Evolutionary conservation across 2,113 vertebrate genomes (phyloP).

Genomic region (Oriolus oriolus): DNA sequence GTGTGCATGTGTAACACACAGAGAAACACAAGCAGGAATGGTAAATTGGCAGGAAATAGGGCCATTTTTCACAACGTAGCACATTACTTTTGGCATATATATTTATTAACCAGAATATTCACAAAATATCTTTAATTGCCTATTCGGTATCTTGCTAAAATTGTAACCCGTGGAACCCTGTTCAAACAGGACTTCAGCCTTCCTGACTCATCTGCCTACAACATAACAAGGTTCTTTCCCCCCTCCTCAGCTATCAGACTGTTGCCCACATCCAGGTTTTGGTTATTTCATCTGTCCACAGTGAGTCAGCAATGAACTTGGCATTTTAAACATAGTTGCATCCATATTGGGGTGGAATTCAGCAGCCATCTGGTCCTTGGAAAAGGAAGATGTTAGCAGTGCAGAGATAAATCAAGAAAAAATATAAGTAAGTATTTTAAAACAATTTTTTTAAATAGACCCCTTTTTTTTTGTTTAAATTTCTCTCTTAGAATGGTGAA

Average conservation of each 20-base stretch:
- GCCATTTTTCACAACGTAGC: not conserved
- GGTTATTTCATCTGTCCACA: not conserved
- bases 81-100: not conserved
- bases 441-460: not conserved
- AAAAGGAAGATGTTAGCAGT: not conserved
- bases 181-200: not conserved
- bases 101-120: not conserved
- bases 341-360: not conserved
- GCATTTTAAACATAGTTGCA: not conserved
- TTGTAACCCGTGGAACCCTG: not conserved
- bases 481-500: not conserved
- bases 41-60: not conserved
- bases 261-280: not conserved
- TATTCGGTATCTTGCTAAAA: not conserved
- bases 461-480: not conserved
- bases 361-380: not conserved
- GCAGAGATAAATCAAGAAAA: not conserved
- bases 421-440: not conserved
- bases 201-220: not conserved
- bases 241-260: not conserved
- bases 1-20: not conserved
- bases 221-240: not conserved
- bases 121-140: not conserved
- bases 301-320: not conserved
- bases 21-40: rapidly evolving